Evolutionary conservation across 2,797 vertebrate genomes (phyloP), one percentile per base, ranked within the genome.

Genomic region (Parauchenoglanis punctatus): DNA sequence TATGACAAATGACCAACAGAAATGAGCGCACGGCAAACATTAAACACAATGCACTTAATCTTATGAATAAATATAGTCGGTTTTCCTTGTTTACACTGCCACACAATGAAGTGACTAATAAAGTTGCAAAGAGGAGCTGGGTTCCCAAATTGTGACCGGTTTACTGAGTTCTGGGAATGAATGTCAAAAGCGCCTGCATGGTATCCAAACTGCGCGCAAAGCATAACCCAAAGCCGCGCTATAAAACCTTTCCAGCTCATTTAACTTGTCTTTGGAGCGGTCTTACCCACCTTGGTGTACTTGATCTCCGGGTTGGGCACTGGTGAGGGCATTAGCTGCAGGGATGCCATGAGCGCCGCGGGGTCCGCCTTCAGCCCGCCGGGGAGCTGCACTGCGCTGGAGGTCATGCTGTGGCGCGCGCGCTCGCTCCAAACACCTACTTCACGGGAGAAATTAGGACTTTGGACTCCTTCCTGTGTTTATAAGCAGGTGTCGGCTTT

Each of bases 401-500:
- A 99, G 96, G 98, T 99, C 98, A 99, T 99, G 90, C 88, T 93
- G 92, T 52, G 58, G 31, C n/a, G 25, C 72, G 56, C 63, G 59
- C 73, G 59, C 84, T 54, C 44, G 23, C 8, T 77, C 46, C 84
- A 28, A 35, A 13, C 4, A 76, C 59, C 17, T 11, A 67, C 75
- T 77, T 75, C 35, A 35, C 20, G 7, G 40, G 17, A 54, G 12
- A 76, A 85, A 52, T 93, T 93, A 91, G 93, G 95, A 94, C 94
- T 95, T 93, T 94, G 95, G 92, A 95, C 89, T 94, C 88, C 93
- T 94, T 96, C 94, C 95, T 92, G 97, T 95, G 97, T 98, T 97
- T 99, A 98, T 98, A 99, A 96, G 97, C 97, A 99, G 98, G 98
- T 99, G 98, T 98, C 97, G 95, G 95, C 94, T 94, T 93, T 94